Evolutionary conservation across 2,797 vertebrate genomes (phyloP).

Genomic region (Luscinia megarhynchos): DNA sequence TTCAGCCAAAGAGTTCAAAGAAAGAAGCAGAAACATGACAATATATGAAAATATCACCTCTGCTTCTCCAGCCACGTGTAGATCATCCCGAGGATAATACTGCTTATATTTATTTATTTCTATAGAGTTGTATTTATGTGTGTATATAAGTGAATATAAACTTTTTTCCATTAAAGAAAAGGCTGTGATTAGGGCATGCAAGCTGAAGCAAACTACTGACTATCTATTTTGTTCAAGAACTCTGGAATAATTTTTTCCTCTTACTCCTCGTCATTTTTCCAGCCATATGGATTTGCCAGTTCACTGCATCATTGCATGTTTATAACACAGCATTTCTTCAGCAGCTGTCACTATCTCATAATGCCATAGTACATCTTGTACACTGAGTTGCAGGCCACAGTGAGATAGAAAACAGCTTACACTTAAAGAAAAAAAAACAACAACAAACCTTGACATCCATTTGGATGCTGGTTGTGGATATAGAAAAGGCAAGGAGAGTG

Average conservation of each 20-base stretch:
- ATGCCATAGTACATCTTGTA: conserved; percentile 53
- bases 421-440: not conserved
- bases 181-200: not conserved
- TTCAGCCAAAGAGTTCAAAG: not conserved
- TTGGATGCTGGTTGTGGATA: not conserved
- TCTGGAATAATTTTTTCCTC: conserved; percentile 58
- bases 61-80: not conserved
- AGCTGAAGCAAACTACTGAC: conserved; percentile 6
- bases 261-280: conserved; percentile 50
- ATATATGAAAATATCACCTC: not conserved
- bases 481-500: not conserved
- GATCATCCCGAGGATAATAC: not conserved
- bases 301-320: conserved; percentile 77
- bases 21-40: not conserved
- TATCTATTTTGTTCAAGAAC: conserved; percentile 49
- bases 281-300: conserved; percentile 76
- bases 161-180: not conserved
- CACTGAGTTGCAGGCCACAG: conserved; percentile 63
- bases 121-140: not conserved
- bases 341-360: conserved; percentile 76
- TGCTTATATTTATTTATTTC: not conserved
- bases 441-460: not conserved
- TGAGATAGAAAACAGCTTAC: conserved; percentile 57
- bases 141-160: not conserved
- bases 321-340: conserved; percentile 67